Base-by-base conservation (phyloP, 2,113 vertebrate genomes). In the Penelope pileata region DNA sequence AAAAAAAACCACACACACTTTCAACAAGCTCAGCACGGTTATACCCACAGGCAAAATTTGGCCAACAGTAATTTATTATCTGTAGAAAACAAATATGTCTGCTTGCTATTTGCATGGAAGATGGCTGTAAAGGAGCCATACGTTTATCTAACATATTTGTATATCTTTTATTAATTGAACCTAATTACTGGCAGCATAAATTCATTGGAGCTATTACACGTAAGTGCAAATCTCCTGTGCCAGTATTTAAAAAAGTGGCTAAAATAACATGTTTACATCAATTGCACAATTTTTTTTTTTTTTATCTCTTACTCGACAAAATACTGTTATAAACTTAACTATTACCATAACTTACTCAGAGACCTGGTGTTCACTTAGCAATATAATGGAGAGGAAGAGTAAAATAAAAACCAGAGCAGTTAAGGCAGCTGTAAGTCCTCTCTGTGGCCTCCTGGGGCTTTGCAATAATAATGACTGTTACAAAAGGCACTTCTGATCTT, bases 1-100 rank as follows among this genome's bases (percentile, higher is more conserved):
- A 23, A 91, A 47, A 81, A 91, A 88, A 86, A 59, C 91, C 91
- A 83, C 77, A 29, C 45, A 83, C 42, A 47, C 32, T 95, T 95
- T 83, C 50, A 92, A 88, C 68, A 63, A 77, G 9, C 66, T 48
- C 69, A 86, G 30, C 53, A 69, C 15, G n/a, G 14, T 82, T 84
- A 81, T 81, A 84, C 34, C 56, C 86, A 81, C 12, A 64, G 74
- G 69, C 18, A 63, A 16, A 91, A 72, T 82, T 73, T 91, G 40
- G 53, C 24, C 63, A 91, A 83, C 9, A 85, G 29, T 84, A 93
- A 85, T 87, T 48, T 68, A 62, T n/a, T 78, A 50, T 54, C 45
- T 74, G 26, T 63, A 21, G 27, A 67, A 92, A 95, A 85, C 40
- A 81, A 81, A 30, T 72, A 86, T 88, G 83, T 90, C 40, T 58